Conservation (phyloP, 2,888 invertebrate genomes). For the Tyria jacobaeae region DNA sequence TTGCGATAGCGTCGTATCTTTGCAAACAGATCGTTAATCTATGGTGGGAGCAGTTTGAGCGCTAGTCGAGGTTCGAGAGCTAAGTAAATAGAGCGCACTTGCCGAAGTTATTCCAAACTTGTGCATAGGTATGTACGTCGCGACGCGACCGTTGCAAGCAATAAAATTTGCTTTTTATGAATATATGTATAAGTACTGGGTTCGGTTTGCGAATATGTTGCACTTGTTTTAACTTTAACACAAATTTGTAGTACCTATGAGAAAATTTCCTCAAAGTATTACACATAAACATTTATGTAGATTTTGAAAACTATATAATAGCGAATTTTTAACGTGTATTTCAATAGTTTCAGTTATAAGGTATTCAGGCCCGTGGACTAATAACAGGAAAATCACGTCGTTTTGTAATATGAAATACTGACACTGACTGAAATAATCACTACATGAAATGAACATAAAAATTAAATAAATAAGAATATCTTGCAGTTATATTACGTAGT, state of each 20-base stretch:
- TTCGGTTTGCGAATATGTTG: constrained; percentile 4
- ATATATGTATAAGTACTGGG: constrained; percentile 29
- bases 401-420: no score
- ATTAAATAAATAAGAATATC: no score
- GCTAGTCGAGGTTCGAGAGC: constrained; percentile 70
- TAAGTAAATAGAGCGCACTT: constrained; percentile 73
- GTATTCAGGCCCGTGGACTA: no score
- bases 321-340: no score
- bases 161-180: constrained; percentile 64
- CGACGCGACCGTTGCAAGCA: constrained; percentile 49
- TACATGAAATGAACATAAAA: no score
- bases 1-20: constrained; percentile 22
- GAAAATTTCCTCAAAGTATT: background rate
- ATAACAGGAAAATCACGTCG: no score
- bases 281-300: background rate
- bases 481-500: no score
- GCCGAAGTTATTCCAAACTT: constrained; percentile 73
- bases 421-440: no score
- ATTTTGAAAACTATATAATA: background rate
- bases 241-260: no score
- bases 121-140: constrained; percentile 53
- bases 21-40: constrained; percentile 48
- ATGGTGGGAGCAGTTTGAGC: constrained; percentile 54
- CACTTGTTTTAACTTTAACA: background rate
- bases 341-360: no score